Conservation (phyloP, 2,113 vertebrate species). For the Enhydra lutris region DNA sequence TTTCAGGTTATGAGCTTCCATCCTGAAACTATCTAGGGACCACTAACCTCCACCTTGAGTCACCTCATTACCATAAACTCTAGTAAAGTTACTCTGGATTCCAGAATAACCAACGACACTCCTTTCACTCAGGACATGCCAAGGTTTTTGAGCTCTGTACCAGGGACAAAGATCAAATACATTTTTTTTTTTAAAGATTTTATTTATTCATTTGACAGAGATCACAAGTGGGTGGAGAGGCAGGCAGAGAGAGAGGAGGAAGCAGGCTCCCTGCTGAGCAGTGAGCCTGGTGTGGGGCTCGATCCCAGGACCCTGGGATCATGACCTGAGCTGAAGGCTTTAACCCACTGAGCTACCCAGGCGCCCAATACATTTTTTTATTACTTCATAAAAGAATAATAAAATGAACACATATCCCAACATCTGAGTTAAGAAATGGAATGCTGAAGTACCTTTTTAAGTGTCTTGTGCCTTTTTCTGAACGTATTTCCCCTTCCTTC, state of each 20-base stretch:
- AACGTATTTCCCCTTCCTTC: neutral
- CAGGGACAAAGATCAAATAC: neutral
- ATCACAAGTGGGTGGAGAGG: too few species aligned
- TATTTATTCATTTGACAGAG: too few species aligned
- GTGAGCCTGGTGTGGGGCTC: too few species aligned
- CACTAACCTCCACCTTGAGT: neutral
- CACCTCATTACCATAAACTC: neutral
- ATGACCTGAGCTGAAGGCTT: too few species aligned
- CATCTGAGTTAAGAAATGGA: neutral
- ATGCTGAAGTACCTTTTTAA: neutral
- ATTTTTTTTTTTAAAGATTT: neutral
- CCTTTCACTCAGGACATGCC: neutral
- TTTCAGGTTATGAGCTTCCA: neutral
- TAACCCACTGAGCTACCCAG: too few species aligned
- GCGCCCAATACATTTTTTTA: neutral
- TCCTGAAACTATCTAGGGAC: neutral
- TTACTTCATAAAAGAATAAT: neutral
- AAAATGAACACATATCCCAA: neutral
- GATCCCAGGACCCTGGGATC: too few species aligned
- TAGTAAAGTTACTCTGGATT: neutral
- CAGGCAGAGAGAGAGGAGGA: too few species aligned
- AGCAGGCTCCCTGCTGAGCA: too few species aligned
- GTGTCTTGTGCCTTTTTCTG: neutral
- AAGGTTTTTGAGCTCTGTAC: neutral
- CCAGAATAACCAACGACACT: neutral